These are phyloP conservation scores for Rhegmatorhina hoffmannsi DNA, from an alignment of 2,113 vertebrate species.

Conservation along the genomic window DNA sequence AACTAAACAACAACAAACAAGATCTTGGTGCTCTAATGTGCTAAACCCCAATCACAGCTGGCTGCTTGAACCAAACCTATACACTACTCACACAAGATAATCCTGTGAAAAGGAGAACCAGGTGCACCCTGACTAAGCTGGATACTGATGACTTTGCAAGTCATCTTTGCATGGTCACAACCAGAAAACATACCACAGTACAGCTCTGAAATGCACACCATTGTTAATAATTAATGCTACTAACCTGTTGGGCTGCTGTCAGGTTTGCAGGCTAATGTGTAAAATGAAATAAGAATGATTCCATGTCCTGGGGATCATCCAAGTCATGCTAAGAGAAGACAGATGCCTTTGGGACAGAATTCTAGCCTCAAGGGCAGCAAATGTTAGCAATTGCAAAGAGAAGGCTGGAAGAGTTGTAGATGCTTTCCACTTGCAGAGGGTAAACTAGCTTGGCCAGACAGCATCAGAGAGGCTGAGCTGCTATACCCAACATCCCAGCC, in stretches of 20 bases:
- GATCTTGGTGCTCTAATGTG: neutral
- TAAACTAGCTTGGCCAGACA: neutral
- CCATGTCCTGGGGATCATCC: fast-evolving
- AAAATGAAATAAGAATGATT: neutral
- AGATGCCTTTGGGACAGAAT: neutral
- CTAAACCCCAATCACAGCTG: neutral
- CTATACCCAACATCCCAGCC: neutral
- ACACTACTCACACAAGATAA: neutral
- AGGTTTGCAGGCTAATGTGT: neutral
- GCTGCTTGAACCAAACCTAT: slow-evolving; percentile 3
- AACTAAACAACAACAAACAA: slow-evolving; percentile 29
- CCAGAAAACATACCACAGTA: neutral
- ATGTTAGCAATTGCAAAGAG: neutral
- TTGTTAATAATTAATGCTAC: neutral
- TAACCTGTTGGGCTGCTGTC: neutral
- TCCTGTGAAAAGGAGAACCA: slow-evolving; percentile 5
- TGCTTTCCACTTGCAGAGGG: neutral
- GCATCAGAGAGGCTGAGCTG: neutral
- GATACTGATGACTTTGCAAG: slow-evolving; percentile 1
- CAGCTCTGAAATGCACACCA: fast-evolving
- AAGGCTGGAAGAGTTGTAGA: neutral
- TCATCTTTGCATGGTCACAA: neutral
- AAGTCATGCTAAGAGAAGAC: neutral
- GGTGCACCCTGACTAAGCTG: neutral
- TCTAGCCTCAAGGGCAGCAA: neutral